Evolutionary conservation across 1,140 invertebrate genomes (phyloP).

Genomic region (Ruditapes philippinarum): DNA sequence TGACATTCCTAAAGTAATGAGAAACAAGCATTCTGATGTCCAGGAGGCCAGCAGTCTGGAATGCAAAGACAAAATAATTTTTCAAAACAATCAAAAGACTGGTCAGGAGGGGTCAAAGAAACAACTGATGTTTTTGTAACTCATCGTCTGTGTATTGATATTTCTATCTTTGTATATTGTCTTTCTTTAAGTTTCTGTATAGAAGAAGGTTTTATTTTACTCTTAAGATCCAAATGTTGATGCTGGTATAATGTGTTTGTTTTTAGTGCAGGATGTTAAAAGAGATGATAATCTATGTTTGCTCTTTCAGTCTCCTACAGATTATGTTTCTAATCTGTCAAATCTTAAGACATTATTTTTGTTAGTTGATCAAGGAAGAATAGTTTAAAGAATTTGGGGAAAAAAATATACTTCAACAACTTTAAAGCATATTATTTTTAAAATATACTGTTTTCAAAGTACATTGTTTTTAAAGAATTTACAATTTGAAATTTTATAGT

Average conservation of each 20-base stretch:
- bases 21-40: not conserved
- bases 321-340: too few relatives aligned
- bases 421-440: too few relatives aligned
- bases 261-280: conserved; percentile 4
- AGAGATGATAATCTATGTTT: not conserved
- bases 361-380: too few relatives aligned
- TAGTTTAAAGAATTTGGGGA: too few relatives aligned
- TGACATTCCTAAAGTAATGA: not conserved
- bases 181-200: too few relatives aligned
- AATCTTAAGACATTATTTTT: not conserved
- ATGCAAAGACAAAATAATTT: too few relatives aligned
- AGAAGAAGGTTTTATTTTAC: too few relatives aligned
- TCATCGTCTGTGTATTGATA: not conserved
- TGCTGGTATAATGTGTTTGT: not conserved
- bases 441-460: too few relatives aligned
- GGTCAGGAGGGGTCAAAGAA: not conserved
- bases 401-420: too few relatives aligned
- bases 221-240: not conserved
- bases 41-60: not conserved
- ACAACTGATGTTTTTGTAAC: not conserved
- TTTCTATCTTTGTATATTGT: not conserved
- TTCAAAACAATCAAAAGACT: not conserved
- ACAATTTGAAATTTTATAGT: too few relatives aligned
- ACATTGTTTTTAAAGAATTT: too few relatives aligned
- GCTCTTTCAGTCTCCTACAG: conserved; percentile 9